Evolutionary conservation across 2,888 invertebrate genomes (phyloP), one percentile per base, ranked within the genome.

Genomic region (Volucella inanis): DNA sequence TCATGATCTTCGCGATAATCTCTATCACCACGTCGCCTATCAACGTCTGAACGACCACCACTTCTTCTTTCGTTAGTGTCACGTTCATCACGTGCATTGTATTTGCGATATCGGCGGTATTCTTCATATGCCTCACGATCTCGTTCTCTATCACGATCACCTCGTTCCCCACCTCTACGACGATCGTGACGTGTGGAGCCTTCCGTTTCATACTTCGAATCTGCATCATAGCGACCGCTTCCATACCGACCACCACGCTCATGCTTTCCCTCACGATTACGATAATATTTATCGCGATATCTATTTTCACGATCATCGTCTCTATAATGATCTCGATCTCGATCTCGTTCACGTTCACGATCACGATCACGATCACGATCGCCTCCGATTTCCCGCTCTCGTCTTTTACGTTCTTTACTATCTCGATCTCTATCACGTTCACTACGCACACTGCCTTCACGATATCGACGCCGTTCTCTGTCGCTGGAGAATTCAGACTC

Each of bases 121-220:
- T 90, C 89, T 18, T 87, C 86, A 47, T 88, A 87, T 12, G 76
- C 70, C 15, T 89, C 88, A 6, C 88, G 89, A 41, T 90, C 90
- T 31, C 31, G 31, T 31, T 31, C 31, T 31, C 31, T 31, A 54
- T 88, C 88, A 18, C 89, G 89, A 78, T 89, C 89, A 59, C 76
- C 81, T 14, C 90, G 89, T 11, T 88, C 87, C 52, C 80, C 87
- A 50, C 87, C 87, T 31, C 87, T 89, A 88, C 80, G 88, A 86
- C 65, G 90, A 87, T 90, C 90, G 49, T 89, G 89, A 9, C 91
- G 89, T 12, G 88, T 87, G 0, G 92, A 91, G 79, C 94, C 93
- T 90, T 95, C 95, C 88, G 95, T 95, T 90, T 94, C 95, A 90
- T 94, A 95, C 90, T 95, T 94, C 1, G 94, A 94, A 76, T 95